Evolutionary conservation across 2,113 vertebrate species (phyloP).

Genomic region (Cichladusa arquata): DNA sequence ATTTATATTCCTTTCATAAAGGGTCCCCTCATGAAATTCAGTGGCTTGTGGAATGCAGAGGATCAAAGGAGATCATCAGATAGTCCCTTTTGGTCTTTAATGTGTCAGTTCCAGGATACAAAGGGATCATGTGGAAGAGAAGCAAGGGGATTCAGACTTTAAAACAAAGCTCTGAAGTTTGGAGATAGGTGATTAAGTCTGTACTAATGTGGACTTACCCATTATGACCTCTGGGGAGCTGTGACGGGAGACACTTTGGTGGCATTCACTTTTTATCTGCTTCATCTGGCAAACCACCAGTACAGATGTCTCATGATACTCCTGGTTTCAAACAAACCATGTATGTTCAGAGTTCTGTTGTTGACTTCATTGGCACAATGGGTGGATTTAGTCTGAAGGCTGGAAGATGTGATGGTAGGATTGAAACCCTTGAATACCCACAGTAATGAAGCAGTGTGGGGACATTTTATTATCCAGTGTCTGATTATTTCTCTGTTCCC

Average conservation of each 20-base stretch:
- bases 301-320: neutral
- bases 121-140: neutral
- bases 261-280: neutral
- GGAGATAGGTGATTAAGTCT: neutral
- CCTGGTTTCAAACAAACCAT: neutral
- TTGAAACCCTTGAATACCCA: neutral
- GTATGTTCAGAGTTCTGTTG: neutral
- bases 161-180: neutral
- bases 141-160: neutral
- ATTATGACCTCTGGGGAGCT: neutral
- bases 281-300: neutral
- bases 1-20: neutral
- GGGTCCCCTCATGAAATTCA: neutral
- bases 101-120: neutral
- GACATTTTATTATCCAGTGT: neutral
- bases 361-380: neutral
- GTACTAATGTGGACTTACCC: accelerated
- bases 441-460: neutral
- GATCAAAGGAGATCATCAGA: neutral
- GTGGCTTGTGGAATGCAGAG: neutral
- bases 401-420: neutral
- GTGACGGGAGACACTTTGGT: neutral
- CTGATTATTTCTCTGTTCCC: neutral
- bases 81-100: neutral
- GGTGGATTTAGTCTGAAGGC: neutral